phyloP scores from a whole-genome alignment of 1,140 invertebrate genomes.

The Antheraea mylitta region DNA sequence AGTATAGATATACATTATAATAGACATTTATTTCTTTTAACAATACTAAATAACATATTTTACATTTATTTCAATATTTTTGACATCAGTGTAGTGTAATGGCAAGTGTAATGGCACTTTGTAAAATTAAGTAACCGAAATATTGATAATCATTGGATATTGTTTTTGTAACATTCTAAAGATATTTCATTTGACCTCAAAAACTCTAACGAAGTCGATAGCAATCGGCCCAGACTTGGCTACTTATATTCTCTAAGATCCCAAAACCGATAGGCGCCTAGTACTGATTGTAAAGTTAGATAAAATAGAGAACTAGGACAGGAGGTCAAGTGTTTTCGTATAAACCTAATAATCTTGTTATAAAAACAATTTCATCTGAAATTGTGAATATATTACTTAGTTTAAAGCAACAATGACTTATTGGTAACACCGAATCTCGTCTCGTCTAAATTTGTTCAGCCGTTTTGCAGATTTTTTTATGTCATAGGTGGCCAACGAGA shows the following conservation, averaged over 20 bases:
- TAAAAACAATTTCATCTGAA: not conserved
- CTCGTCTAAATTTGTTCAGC: too few species aligned
- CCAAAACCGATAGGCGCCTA: constrained; percentile 38
- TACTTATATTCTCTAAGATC: constrained; percentile 41
- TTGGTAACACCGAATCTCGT: too few species aligned
- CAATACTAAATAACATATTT: too few species aligned
- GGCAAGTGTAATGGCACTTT: too few species aligned
- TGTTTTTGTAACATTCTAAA: not conserved
- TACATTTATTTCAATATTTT: too few species aligned
- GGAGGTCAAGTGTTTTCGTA: constrained; percentile 50
- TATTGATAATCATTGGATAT: not conserved
- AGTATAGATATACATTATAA: too few species aligned
- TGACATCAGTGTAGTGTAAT: too few species aligned
- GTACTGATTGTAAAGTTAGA: constrained; percentile 51
- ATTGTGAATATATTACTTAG: not conserved
- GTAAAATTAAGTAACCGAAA: not conserved
- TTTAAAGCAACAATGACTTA: too few species aligned
- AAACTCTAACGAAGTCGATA: constrained; percentile 30
- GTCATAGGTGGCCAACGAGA: too few species aligned
- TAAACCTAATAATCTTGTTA: constrained; percentile 28
- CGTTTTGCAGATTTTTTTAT: too few species aligned
- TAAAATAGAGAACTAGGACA: constrained; percentile 49
- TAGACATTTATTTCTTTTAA: too few species aligned
- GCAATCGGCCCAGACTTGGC: constrained; percentile 42
- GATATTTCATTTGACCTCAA: constrained; percentile 28